phyloP scores from a whole-genome alignment of 2,113 vertebrate species.

The Oplegnathus fasciatus region DNA sequence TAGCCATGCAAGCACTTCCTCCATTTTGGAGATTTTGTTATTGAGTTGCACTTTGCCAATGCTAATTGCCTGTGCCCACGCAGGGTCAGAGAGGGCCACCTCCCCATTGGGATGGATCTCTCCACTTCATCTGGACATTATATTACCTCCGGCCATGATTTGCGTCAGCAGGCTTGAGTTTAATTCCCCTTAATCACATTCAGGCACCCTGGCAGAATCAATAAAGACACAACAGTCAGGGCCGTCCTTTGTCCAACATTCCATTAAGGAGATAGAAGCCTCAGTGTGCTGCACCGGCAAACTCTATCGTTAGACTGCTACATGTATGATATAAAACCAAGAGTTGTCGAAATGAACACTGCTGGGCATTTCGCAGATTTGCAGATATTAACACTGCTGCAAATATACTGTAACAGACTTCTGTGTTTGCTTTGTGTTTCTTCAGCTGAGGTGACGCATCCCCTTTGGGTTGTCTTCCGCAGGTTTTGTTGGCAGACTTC shows the following conservation, averaged over 20 bases:
- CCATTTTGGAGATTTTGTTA: slow-evolving; percentile 80
- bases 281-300: not conserved
- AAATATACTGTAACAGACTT: not conserved
- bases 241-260: slow-evolving; percentile 59
- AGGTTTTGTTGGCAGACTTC: not conserved
- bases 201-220: slow-evolving; percentile 69
- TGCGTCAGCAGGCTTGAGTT: slow-evolving; percentile 73
- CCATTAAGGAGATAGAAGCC: slow-evolving; percentile 46
- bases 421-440: not conserved
- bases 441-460: not conserved
- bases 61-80: slow-evolving; percentile 76
- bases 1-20: slow-evolving; percentile 71
- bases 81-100: slow-evolving; percentile 68
- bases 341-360: not conserved
- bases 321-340: not conserved
- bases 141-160: slow-evolving; percentile 75
- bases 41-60: slow-evolving; percentile 79
- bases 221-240: slow-evolving; percentile 69
- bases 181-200: slow-evolving; percentile 79
- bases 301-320: slow-evolving; percentile 20
- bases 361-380: not conserved
- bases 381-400: not conserved
- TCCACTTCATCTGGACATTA: slow-evolving; percentile 78
- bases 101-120: slow-evolving; percentile 65
- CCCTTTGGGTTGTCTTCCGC: not conserved